Base-by-base conservation (phyloP, 2,888 invertebrate species). In the Calameuta pallipes region DNA sequence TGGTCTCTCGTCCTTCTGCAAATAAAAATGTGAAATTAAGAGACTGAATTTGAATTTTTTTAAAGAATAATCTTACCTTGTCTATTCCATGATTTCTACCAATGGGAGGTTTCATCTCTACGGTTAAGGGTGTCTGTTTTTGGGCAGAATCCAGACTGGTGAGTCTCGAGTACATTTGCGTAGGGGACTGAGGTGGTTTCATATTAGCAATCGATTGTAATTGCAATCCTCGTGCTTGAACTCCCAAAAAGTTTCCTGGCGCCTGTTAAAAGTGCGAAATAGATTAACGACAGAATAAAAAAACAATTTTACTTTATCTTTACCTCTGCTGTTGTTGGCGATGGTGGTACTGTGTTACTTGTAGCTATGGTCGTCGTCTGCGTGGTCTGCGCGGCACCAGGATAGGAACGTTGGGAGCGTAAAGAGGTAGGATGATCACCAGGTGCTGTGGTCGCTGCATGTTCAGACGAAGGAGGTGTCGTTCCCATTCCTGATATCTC, bases 401-500 rank as follows among this genome's bases (percentile, higher is more conserved):
- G 92, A 86, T 92, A 93, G 82, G 89, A 90, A 75, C 92, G 92
- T 83, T 93, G 92, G 74, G 92, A 93, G 75, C 92, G 91, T 37
- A 93, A 83, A n/a, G 92, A 88, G 0, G 90, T 85, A 1, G 93
- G 93, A 87, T 93, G 92, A 78, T 92, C 91, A 15, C 90, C 86
- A 15, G 88, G 80, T 23, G 56, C 56, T 9, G 56, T 23, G 23
- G 23, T 56, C 56, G 23, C 6, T 1, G 87, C 85, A 80, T 91
- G 88, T 73, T 93, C 93, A 68, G 92, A 92, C 15, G 93, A 92
- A 11, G 95, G 96, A 37, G 96, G 96, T 34, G 96, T 96, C 13
- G 95, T 95, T 73, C 93, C 96, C 94, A 92, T 92, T 11, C 95
- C 95, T 36, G 94, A 94, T 88, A 96, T 96, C 93, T 97, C 97